Evolutionary conservation across 2,113 vertebrate species (phyloP), one percentile per base, ranked within the genome.

Genomic region (Holacanthus passer): DNA sequence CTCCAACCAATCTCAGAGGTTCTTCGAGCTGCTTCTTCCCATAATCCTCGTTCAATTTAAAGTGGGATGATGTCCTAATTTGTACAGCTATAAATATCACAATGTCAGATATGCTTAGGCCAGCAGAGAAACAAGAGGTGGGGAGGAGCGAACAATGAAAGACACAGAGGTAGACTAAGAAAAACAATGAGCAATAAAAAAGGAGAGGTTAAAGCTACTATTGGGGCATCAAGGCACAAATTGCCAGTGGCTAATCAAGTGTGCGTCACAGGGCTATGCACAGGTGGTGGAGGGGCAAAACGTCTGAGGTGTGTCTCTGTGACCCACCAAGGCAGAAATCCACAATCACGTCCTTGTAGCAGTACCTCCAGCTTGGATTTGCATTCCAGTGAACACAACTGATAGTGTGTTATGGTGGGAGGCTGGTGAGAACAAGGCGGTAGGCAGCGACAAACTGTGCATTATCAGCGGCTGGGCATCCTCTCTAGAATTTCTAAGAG

Each of bases 51-150:
- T 80, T 88, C 48, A 76, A 52, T 87, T 86, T 70, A 32, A 81
- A 78, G 78, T 62, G 58, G 55, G 75, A 73, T 64, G 73, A 66
- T 83, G 90, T 86, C 86, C 91, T 86, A 86, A 90, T 92, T 94
- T 86, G 55, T 68, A 47, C 24, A 27, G 70, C 89, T 93, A 94
- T 91, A 93, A 92, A 93, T 92, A 94, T 60, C 63, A 43, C 47
- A 70, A 53, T 78, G 84, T 79, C 73, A 85, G 67, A 88, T 77
- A 80, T 82, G 71, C 79, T 74, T 24, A 56, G 78, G 79, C 31
- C 52, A 74, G 79, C 68, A 82, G 45, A 68, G 66, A 79, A 79
- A 67, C 11, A 39, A 48, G 29, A 39, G 16, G 37, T 12, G 17
- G 16, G 32, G 31, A 20, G 45, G 19, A 5, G 6, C 12, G 9